Percentiles rank a stretch among this genome's conserved stretches.
Conservation (phyloP, 2,888 invertebrate genomes). For the Eueremaeus valkanovi region DNA sequence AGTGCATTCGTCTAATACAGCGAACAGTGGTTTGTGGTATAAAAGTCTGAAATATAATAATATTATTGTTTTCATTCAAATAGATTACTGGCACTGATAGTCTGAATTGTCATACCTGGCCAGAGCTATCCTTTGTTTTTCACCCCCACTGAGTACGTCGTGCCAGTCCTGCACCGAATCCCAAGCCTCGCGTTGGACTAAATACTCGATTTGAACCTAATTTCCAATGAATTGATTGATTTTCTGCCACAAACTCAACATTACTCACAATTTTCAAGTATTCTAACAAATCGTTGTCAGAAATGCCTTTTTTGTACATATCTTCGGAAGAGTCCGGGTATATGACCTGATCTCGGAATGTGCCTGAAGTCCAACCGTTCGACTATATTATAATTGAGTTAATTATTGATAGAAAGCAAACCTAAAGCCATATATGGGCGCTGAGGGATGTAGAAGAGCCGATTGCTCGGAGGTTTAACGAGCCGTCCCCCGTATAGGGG, state of each 20-base stretch:
- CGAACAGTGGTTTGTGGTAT: constrained; percentile 96
- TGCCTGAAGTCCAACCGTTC: constrained; percentile 61
- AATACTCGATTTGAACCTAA: constrained; percentile 75
- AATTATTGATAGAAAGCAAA: not conserved
- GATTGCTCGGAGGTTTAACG: constrained; percentile 90
- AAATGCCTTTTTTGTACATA: constrained; percentile 66
- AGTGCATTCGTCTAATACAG: constrained; percentile 97
- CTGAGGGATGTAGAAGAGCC: constrained; percentile 90
- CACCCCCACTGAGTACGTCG: constrained; percentile 95
- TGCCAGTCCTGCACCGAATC: constrained; percentile 97
- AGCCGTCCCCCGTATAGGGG: constrained; percentile 89
- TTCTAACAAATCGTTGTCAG: constrained; percentile 70
- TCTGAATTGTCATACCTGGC: constrained; percentile 17
- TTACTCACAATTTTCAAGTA: constrained; percentile 61
- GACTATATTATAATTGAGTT: not conserved
- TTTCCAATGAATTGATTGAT: constrained; percentile 44
- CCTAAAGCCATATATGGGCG: constrained; percentile 42
- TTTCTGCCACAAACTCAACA: constrained; percentile 47
- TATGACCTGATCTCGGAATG: constrained; percentile 82
- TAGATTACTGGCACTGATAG: not conserved
- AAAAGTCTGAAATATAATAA: constrained; percentile 64
- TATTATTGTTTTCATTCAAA: constrained; percentile 1
- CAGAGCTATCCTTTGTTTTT: constrained; percentile 94
- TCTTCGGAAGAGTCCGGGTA: constrained; percentile 88
- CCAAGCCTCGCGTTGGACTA: constrained; percentile 79